These are phyloP conservation scores for Poecile montanus DNA, from an alignment of 2,797 vertebrate species.

Conservation along the genomic window DNA sequence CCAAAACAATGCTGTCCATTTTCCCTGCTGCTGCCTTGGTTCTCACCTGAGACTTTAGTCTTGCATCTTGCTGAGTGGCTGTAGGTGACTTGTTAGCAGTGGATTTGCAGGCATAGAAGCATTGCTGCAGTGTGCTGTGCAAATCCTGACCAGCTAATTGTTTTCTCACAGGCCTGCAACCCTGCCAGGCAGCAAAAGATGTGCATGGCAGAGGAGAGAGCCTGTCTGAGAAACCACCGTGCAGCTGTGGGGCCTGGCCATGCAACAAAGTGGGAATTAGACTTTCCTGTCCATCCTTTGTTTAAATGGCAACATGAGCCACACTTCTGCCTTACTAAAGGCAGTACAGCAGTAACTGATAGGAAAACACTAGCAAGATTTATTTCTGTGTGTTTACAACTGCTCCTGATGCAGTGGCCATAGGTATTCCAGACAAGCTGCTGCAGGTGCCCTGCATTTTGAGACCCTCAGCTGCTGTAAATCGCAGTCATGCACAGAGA, in stretches of 20 bases:
- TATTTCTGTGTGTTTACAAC: not conserved
- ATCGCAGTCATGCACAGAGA: accelerated
- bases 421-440: not conserved
- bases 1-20: not conserved
- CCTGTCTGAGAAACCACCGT: not conserved
- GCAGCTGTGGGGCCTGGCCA: not conserved
- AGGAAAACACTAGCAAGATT: not conserved
- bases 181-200: not conserved
- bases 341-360: not conserved
- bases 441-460: not conserved
- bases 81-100: not conserved
- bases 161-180: not conserved
- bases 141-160: not conserved
- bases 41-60: not conserved
- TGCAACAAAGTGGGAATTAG: not conserved
- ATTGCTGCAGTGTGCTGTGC: not conserved
- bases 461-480: not conserved
- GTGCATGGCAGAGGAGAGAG: not conserved
- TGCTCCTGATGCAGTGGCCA: not conserved
- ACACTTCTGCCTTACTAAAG: not conserved
- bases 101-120: not conserved
- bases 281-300: not conserved
- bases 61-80: not conserved
- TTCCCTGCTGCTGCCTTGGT: not conserved
- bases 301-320: not conserved